Evolutionary conservation across 2,888 invertebrate genomes (phyloP).

Genomic region (Meganola albula): DNA sequence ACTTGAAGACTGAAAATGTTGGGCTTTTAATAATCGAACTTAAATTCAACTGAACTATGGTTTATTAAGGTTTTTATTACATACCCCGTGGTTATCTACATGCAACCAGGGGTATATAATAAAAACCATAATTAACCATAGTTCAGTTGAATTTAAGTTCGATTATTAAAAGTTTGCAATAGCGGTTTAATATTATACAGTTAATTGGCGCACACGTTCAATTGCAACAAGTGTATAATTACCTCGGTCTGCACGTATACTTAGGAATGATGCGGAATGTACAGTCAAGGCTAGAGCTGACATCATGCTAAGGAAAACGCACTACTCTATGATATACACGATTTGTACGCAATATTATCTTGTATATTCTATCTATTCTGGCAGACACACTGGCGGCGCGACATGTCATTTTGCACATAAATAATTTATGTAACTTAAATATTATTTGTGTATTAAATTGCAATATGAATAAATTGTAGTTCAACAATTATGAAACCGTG

Average conservation of each 20-base stretch:
- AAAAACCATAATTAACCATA: too few relatives aligned
- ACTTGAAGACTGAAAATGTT: too few relatives aligned
- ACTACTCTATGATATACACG: conserved; percentile 10
- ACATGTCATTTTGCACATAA: conserved; percentile 1
- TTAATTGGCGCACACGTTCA: conserved; percentile 42
- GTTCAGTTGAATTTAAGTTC: too few relatives aligned
- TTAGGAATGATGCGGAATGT: conserved; percentile 46
- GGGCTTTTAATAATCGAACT: too few relatives aligned
- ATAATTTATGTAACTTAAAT: conserved; percentile 12
- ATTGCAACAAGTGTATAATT: conserved; percentile 45
- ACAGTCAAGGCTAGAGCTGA: conserved; percentile 55
- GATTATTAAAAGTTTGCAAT: too few relatives aligned
- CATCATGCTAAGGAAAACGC: conserved; percentile 46
- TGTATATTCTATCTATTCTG: conserved; percentile 13
- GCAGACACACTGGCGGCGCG: conserved; percentile 27
- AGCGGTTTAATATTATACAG: too few relatives aligned
- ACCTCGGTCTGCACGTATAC: conserved; percentile 49
- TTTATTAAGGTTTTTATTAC: too few relatives aligned
- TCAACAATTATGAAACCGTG: conserved; percentile 42
- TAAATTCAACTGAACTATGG: too few relatives aligned
- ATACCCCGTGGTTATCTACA: too few relatives aligned
- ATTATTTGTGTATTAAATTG: too few relatives aligned
- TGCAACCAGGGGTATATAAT: too few relatives aligned
- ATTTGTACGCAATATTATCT: conserved; percentile 12
- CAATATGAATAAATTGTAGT: conserved; percentile 37